Evolutionary conservation across 2,113 vertebrate genomes (phyloP).

Genomic region (Uria lomvia): DNA sequence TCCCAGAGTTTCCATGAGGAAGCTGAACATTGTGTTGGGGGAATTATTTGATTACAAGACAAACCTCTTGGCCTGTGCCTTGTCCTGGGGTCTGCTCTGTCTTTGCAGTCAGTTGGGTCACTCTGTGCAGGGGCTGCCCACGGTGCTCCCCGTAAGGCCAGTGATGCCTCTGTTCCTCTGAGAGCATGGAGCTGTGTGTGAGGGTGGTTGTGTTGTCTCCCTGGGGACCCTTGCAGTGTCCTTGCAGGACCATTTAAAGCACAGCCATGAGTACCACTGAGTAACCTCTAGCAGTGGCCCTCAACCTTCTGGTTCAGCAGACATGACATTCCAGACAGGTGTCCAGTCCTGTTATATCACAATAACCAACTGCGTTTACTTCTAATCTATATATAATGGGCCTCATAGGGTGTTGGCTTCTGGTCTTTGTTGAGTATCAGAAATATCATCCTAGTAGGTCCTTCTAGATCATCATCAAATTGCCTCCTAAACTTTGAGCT

Average conservation of each 20-base stretch:
- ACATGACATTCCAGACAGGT: neutral
- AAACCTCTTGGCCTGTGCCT: neutral
- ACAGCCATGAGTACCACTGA: neutral
- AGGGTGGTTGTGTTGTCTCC: accelerated
- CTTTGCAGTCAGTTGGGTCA: accelerated
- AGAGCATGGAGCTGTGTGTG: neutral
- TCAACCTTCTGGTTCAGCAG: neutral
- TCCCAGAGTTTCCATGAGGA: neutral
- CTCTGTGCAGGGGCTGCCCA: accelerated
- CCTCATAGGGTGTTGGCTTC: neutral
- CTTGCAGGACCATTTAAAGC: neutral
- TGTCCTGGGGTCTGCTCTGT: neutral
- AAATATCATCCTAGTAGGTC: neutral
- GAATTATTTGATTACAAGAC: neutral
- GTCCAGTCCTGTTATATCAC: neutral
- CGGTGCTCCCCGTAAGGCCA: neutral
- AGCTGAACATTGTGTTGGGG: neutral
- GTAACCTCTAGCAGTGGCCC: neutral
- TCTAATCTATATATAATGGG: accelerated
- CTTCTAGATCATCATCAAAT: neutral
- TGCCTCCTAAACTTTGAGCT: neutral
- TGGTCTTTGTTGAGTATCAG: neutral
- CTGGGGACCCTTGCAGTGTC: neutral
- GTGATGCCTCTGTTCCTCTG: neutral
- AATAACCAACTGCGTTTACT: neutral